Percentiles rank a stretch among this genome's conserved stretches.
Conservation (phyloP, 2,113 vertebrate species). For the Hirundichthys speculiger region DNA sequence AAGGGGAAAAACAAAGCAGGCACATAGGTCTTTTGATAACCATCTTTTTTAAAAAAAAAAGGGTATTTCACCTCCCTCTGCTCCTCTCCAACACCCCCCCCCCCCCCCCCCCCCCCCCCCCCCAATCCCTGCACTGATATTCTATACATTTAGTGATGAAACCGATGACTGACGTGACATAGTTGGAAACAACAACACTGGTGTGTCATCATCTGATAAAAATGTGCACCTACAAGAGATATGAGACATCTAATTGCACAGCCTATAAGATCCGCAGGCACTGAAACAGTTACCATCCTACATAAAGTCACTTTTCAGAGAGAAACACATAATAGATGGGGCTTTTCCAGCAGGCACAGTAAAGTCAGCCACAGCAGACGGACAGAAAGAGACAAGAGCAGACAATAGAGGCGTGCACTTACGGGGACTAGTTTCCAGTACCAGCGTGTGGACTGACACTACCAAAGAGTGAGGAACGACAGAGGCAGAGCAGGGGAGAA, state of each 20-base stretch:
- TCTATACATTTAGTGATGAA: conserved; percentile 37
- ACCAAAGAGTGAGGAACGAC: conserved; percentile 54
- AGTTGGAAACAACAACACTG: conserved; percentile 15
- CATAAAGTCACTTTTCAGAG: conserved; percentile 2
- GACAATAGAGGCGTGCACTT: conserved; percentile 61
- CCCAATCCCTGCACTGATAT: conserved; percentile 25
- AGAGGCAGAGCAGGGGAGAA: conserved; percentile 13
- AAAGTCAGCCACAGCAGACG: conserved; percentile 48
- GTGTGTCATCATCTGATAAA: conserved; percentile 19
- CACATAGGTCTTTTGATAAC: conserved; percentile 14
- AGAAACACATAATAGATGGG: conserved; percentile 30
- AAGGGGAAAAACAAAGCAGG: conserved; percentile 29
- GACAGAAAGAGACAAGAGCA: conserved; percentile 31
- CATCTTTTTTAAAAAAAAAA: background rate
- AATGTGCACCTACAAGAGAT: background rate
- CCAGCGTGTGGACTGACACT: conserved; percentile 80
- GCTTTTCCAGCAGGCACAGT: conserved; percentile 52
- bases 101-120: too few relatives aligned
- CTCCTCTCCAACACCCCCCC: conserved; percentile 29
- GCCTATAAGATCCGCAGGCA: conserved; percentile 23
- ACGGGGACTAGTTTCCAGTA: conserved; percentile 85
- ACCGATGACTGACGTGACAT: conserved; percentile 30
- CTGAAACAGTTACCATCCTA: background rate
- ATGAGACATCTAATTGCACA: conserved; percentile 2
- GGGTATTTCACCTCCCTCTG: conserved; percentile 14